A percentile compares a stretch with the other conserved stretches of the same genome.
Conservation (phyloP, 1,140 invertebrate species). For the Zophobas morio region DNA sequence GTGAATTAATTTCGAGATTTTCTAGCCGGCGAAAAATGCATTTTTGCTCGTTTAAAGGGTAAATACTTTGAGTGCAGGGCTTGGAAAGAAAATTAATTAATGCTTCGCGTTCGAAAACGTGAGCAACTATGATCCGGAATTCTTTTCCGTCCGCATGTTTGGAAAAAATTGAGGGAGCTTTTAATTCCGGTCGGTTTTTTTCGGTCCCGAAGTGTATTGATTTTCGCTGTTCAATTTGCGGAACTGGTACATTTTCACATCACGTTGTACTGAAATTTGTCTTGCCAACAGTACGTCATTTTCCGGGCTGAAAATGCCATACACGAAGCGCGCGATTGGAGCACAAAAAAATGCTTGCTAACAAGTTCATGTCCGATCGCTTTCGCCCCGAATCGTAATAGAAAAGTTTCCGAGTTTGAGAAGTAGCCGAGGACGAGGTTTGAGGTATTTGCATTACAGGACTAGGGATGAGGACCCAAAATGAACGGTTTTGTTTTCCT, state of each 20-base stretch:
- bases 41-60: background rate
- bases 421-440: too few species aligned
- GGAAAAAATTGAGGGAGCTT: too few species aligned
- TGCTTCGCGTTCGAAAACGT: background rate
- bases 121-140: background rate
- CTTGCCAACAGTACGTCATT: background rate
- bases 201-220: background rate
- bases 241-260: background rate
- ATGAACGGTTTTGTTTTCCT: too few species aligned
- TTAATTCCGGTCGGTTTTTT: too few species aligned
- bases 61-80: background rate
- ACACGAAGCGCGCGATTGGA: background rate
- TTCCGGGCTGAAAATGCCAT: background rate
- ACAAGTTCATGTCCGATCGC: too few species aligned
- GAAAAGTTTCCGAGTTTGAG: too few species aligned
- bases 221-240: background rate
- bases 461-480: too few species aligned
- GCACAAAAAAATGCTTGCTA: background rate
- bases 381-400: too few species aligned
- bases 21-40: background rate
- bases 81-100: background rate
- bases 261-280: slow-evolving; percentile 1
- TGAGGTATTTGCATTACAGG: too few species aligned
- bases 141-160: background rate
- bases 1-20: background rate